Percentiles rank a stretch among this genome's conserved stretches.
Conservation (phyloP, 2,797 vertebrate genomes). For the Lindbergichthys nudifrons region DNA sequence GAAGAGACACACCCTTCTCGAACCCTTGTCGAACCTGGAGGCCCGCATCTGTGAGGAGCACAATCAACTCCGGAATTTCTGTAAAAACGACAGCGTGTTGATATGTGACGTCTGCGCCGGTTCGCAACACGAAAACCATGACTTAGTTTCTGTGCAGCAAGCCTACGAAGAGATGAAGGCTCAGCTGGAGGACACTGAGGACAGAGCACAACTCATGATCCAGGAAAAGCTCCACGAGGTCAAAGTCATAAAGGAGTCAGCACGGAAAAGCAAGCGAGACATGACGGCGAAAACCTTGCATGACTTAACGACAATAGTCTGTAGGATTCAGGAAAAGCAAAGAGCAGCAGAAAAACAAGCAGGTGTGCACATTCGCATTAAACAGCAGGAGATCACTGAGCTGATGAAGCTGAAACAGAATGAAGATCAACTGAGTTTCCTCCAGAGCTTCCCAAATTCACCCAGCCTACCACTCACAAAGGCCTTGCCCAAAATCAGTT, state of each 20-base stretch:
- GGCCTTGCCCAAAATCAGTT: slow-evolving; percentile 32
- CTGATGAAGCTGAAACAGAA: slow-evolving; percentile 17
- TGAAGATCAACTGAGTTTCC: slow-evolving; percentile 50
- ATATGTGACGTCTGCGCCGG: slow-evolving; percentile 58
- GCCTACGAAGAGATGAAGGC: slow-evolving; percentile 19
- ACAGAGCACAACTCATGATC: slow-evolving; percentile 47
- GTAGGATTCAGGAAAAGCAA: slow-evolving; percentile 60
- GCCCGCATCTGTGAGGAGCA: slow-evolving; percentile 56
- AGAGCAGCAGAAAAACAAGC: slow-evolving; percentile 47
- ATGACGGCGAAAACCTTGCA: background rate
- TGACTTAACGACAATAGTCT: slow-evolving; percentile 41
- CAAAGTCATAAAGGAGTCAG: background rate
- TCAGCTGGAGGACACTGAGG: slow-evolving; percentile 22
- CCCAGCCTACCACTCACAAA: slow-evolving; percentile 1
- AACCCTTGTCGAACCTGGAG: slow-evolving; percentile 34
- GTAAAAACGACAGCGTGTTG: slow-evolving; percentile 37
- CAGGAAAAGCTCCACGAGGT: slow-evolving; percentile 48
- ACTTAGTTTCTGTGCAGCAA: slow-evolving; percentile 10
- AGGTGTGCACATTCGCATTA: background rate
- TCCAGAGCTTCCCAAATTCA: slow-evolving; percentile 18
- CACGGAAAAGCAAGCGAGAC: slow-evolving; percentile 26
- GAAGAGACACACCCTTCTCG: slow-evolving; percentile 58
- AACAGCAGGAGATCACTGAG: slow-evolving; percentile 51
- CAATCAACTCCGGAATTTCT: slow-evolving; percentile 42
- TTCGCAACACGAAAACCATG: background rate